Conservation (phyloP, 2,888 invertebrate species). For the Ormia ochracea region DNA sequence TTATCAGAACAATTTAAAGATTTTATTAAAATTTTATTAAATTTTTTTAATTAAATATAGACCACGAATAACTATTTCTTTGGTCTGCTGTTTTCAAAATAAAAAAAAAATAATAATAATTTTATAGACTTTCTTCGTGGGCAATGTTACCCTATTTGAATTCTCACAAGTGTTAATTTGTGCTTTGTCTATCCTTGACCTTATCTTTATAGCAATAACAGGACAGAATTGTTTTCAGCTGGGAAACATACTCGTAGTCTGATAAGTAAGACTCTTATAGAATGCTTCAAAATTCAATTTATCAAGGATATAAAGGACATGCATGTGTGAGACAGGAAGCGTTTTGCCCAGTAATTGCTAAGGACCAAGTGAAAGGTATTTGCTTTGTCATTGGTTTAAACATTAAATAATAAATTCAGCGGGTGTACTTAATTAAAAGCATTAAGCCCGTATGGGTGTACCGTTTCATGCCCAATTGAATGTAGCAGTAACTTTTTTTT, state of each 20-base stretch:
- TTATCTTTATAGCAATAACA: conserved; percentile 1
- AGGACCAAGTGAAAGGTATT: background rate
- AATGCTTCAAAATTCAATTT: conserved; percentile 25
- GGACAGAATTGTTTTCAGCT: background rate
- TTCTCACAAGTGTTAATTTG: background rate
- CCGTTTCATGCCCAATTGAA: background rate
- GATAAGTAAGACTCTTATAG: conserved; percentile 37
- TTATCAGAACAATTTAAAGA: background rate
- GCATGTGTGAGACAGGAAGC: background rate
- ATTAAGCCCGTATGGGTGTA: background rate
- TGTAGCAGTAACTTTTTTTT: background rate
- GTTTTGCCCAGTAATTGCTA: conserved; percentile 10
- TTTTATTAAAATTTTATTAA: no score
- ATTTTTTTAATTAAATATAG: no score
- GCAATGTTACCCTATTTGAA: background rate
- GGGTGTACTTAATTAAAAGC: conserved; percentile 39
- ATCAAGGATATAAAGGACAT: background rate
- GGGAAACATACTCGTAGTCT: background rate
- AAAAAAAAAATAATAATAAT: no score
- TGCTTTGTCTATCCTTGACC: conserved; percentile 27
- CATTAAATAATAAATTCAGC: conserved; percentile 53
- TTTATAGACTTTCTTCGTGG: no score
- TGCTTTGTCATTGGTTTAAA: conserved; percentile 10
- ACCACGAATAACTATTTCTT: no score
- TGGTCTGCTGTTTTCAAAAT: no score